Conservation (phyloP, 2,797 vertebrate species). For the Sebastes hopkinsi region DNA sequence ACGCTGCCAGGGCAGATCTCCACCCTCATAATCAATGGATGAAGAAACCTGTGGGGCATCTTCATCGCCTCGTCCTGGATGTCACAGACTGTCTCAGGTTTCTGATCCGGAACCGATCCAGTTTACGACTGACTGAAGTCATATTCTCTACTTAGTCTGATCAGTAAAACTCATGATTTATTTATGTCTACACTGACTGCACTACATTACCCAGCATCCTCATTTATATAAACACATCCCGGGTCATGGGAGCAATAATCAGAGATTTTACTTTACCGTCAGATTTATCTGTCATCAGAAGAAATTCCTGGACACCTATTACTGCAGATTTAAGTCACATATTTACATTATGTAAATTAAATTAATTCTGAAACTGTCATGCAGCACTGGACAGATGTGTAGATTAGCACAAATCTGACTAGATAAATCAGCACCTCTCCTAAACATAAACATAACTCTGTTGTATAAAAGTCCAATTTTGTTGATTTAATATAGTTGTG, state of each 20-base stretch:
- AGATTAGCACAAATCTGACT: neutral
- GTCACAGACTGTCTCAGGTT: neutral
- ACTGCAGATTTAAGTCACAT: neutral
- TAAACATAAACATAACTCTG: neutral
- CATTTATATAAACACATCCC: neutral
- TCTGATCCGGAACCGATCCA: neutral
- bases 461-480: neutral
- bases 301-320: neutral
- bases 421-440: neutral
- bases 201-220: slow-evolving; percentile 33
- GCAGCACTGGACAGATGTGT: neutral
- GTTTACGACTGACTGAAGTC: neutral
- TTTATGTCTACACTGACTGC: slow-evolving; percentile 4
- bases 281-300: neutral
- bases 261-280: neutral
- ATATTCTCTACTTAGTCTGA: neutral
- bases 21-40: slow-evolving; percentile 86
- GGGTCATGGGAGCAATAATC: neutral
- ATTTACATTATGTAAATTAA: neutral
- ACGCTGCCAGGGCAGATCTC: slow-evolving; percentile 91
- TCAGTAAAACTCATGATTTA: neutral
- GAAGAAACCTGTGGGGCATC: slow-evolving; percentile 7
- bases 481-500: neutral
- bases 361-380: neutral
- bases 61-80: neutral